phyloP scores from a whole-genome alignment of 2,113 vertebrate species.

The Salvelinus fontinalis region DNA sequence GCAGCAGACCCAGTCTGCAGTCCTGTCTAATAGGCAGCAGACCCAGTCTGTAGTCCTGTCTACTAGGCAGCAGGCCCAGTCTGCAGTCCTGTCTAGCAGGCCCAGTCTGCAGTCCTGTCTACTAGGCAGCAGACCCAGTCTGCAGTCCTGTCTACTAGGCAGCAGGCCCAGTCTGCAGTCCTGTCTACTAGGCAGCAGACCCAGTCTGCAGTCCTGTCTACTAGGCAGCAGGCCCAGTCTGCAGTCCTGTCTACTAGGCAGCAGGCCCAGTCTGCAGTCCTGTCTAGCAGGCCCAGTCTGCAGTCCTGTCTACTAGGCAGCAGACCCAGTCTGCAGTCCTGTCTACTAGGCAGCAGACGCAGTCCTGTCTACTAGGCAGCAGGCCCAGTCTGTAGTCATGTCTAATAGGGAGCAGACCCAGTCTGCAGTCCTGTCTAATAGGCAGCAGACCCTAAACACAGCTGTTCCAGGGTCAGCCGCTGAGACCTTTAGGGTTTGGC shows the following conservation, averaged over 20 bases:
- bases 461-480: slow-evolving; percentile 67
- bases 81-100: too few relatives aligned
- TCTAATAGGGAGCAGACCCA: slow-evolving; percentile 11
- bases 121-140: too few relatives aligned
- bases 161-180: not conserved
- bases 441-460: slow-evolving; percentile 65
- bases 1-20: too few relatives aligned
- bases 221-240: not conserved
- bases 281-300: slow-evolving; percentile 36
- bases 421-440: slow-evolving; percentile 42
- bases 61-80: too few relatives aligned
- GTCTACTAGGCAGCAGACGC: slow-evolving; percentile 17
- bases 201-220: slow-evolving; percentile 41
- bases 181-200: slow-evolving; percentile 30
- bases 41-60: too few relatives aligned
- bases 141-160: too few relatives aligned
- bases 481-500: slow-evolving; percentile 61
- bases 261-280: slow-evolving; percentile 10
- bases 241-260: slow-evolving; percentile 31
- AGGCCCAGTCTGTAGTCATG: slow-evolving; percentile 26
- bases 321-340: slow-evolving; percentile 18
- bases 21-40: too few relatives aligned
- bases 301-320: slow-evolving; percentile 30
- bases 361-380: slow-evolving; percentile 32
- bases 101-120: too few relatives aligned